phyloP scores from a whole-genome alignment of 2,113 vertebrate species.

The Oncorhynchus keta region DNA sequence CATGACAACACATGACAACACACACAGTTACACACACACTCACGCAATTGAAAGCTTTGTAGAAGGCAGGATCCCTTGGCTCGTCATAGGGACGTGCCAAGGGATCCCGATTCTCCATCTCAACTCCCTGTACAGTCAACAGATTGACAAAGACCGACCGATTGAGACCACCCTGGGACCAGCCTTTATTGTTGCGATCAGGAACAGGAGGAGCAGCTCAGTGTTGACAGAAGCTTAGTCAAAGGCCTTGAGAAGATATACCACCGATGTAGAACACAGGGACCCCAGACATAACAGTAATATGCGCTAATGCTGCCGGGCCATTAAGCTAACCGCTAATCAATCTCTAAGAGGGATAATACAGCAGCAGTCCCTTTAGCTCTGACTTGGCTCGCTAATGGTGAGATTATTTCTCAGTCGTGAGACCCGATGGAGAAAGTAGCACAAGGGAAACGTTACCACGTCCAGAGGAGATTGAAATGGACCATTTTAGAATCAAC shows the following conservation, averaged over 20 bases:
- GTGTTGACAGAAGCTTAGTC: conserved; percentile 21
- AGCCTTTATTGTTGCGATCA: not conserved
- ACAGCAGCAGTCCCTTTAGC: conserved; percentile 36
- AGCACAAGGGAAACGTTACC: conserved; percentile 24
- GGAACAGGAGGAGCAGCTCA: not conserved
- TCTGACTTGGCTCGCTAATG: conserved; percentile 33
- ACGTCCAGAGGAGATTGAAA: not conserved
- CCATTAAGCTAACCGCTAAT: conserved; percentile 44
- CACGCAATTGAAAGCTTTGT: conserved; percentile 19
- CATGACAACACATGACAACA: not conserved
- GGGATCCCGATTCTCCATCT: not conserved
- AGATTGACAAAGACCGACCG: conserved; percentile 38
- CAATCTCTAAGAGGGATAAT: conserved; percentile 56
- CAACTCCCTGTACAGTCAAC: conserved; percentile 17
- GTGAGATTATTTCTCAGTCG: conserved; percentile 37
- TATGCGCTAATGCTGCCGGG: conserved; percentile 22
- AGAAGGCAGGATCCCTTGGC: conserved; percentile 7
- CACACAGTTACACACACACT: not conserved
- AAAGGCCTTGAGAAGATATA: conserved; percentile 45
- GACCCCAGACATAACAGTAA: conserved; percentile 14
- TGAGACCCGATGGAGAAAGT: conserved; percentile 17
- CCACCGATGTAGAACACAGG: conserved; percentile 46
- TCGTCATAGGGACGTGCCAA: not conserved
- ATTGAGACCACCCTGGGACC: conserved; percentile 5
- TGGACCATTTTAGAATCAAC: not conserved